Evolutionary conservation across 2,888 invertebrate genomes (phyloP), one percentile per base, ranked within the genome.

Genomic region (Athetis lepigone): DNA sequence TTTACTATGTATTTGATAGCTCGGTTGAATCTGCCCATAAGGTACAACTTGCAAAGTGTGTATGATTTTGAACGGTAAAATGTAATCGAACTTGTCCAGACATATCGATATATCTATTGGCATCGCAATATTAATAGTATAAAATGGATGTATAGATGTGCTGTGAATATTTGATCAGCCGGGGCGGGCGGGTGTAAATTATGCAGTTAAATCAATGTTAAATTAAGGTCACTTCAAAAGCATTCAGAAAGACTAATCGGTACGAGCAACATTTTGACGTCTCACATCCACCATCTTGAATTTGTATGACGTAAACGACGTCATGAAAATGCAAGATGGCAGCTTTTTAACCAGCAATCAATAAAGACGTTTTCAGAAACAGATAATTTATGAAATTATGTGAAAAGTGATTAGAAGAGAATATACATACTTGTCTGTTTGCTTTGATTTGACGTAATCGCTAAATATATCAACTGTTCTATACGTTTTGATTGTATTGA

Each of bases 101-200:
- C 62, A 62, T 77, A 67, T 64, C 77, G 33, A 67, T 39, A 19
- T 49, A 66, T 79, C 63, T 76, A 59, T 79, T 61, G 69, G 62
- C 59, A 55, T 76, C 46, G 33, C 51, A 59, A 42, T 71, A 54
- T 46, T 29, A 43, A 21, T 60, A 64, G 19, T 8, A 25, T 70
- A 54, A 19, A n/a, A n/a, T n/a, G n/a, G n/a, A 47, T 57, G 50
- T 58, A n/a, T 55, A 71, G 57, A 23, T 54, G 21, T 72, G 51
- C 40, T 58, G 54, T 65, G 42, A 43, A 43, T 2, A 25, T 51
- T 45, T 57, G 45, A 37, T 13, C 19, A 42, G 16, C 16, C 19
- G 19, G 49, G 54, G n/a, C 19, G 49, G 54, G n/a, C 19, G 21
- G 27, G 21, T 36, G 18, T 36, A 3, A n/a, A 23, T 8, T 9